Evolutionary conservation across 1,140 invertebrate genomes (phyloP), one percentile per base, ranked within the genome.

Genomic region (Drosophila ercepeae): DNA sequence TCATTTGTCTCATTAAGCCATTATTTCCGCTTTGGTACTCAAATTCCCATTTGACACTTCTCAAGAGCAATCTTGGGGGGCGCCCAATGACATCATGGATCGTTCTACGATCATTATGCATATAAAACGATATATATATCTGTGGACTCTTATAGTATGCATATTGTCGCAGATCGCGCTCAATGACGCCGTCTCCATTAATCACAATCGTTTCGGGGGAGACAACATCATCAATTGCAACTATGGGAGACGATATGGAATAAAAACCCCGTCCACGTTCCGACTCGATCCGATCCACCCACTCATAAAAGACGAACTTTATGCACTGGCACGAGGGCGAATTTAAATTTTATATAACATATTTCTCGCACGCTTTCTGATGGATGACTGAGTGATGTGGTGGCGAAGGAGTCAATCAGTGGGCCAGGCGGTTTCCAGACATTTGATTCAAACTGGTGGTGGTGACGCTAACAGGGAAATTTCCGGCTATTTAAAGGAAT

Each of bases 1-100:
- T 88, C 82, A 82, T 86, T 86, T 75, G 64, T 77, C 71, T 88
- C 77, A 86, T 86, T 86, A 86, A 86, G 77, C 69, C 82, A 86
- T 86, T 82, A 88, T 86, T 86, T 86, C 82, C 82, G 82, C 83
- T 73, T 77, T 44, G 27, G 25, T 29, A n/a, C 39, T 52, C 53
- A 75, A 76, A 46, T 58, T 72, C 55, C 68, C 78, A 50, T 57
- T 73, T 82, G 72, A 76, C 81, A 81, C 52, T 73, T 48, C 51
- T 53, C 61, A 48, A 75, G 67, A 60, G 65, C 44, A 61, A 82
- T 57, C 68, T 71, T 84, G 68, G 81, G 70, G 73, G 61, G 57
- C 76, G 57, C 18, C 73, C 58, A 55, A 83, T 83, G 78, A 83
- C 71, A 83, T 86, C 81, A 83, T 78, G 55, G 32, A 57, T 45